A percentile compares a stretch with the other conserved stretches of the same genome.
Evolutionary conservation across 92 coral and sea anemone genomes (phyloP).

Genomic region (Zoanthus gigantus): DNA sequence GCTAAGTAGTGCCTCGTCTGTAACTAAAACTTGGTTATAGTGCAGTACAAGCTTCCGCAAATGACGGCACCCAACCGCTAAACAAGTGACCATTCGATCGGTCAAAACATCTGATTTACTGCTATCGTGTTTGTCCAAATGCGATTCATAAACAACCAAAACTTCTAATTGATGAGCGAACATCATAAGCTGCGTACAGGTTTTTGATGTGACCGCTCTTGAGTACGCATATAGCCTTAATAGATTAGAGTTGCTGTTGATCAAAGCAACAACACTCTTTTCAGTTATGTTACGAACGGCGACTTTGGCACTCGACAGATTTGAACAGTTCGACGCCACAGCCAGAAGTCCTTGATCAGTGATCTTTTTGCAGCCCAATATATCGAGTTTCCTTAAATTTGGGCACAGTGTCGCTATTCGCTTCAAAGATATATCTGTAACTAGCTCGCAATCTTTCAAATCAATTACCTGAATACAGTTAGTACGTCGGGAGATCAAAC

Average conservation of each 20-base stretch:
- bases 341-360: constrained; percentile 81
- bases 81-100: constrained; percentile 81
- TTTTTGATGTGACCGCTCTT: constrained; percentile 87
- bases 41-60: constrained; percentile 78
- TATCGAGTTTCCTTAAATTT: constrained; percentile 74
- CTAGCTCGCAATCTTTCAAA: constrained; percentile 78
- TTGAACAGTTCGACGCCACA: constrained; percentile 84
- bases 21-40: constrained; percentile 89
- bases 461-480: constrained; percentile 80
- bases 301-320: constrained; percentile 74
- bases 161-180: constrained; percentile 79
- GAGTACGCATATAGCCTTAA: constrained; percentile 83
- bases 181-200: constrained; percentile 67
- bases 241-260: constrained; percentile 77
- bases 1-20: constrained; percentile 76
- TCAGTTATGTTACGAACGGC: constrained; percentile 90
- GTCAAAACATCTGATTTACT: constrained; percentile 76
- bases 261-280: constrained; percentile 78
- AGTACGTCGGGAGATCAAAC: constrained; percentile 78
- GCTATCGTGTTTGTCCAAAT: constrained; percentile 80
- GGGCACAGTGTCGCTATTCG: constrained; percentile 82
- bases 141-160: constrained; percentile 87
- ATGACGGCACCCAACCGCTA: constrained; percentile 84
- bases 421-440: constrained; percentile 75
- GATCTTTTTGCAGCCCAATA: constrained; percentile 79